phyloP scores from a whole-genome alignment of 2,888 invertebrate genomes.

The Meteorus colon region DNA sequence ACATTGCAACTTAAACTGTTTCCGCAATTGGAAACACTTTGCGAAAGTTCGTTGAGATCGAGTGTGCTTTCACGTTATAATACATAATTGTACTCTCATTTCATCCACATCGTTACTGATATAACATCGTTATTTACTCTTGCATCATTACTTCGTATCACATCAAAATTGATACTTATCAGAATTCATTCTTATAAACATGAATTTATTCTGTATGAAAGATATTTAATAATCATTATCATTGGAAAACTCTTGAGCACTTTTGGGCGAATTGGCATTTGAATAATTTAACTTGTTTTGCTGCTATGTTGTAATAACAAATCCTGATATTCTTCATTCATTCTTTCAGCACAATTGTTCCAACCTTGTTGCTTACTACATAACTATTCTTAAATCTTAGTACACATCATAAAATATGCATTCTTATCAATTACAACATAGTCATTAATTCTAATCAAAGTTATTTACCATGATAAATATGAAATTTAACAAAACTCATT shows the following conservation, averaged over 20 bases:
- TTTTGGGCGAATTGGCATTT: neutral
- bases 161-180: neutral
- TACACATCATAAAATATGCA: too few species aligned
- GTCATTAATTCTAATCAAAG: too few species aligned
- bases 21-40: neutral
- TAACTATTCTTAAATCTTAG: too few species aligned
- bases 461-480: too few species aligned
- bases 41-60: neutral
- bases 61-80: conserved; percentile 1
- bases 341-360: too few species aligned
- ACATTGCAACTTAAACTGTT: neutral
- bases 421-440: too few species aligned
- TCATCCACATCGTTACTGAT: neutral
- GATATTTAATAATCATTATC: too few species aligned
- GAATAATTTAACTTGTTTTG: neutral
- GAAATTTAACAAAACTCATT: too few species aligned
- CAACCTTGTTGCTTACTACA: too few species aligned
- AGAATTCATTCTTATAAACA: neutral
- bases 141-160: neutral
- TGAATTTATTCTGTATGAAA: too few species aligned
- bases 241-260: too few species aligned
- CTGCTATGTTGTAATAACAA: neutral
- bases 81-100: neutral
- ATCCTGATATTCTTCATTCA: too few species aligned
- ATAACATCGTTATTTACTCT: neutral